Evolutionary conservation across 2,797 vertebrate species (phyloP).

Genomic region (Bryconaethiops microstoma): DNA sequence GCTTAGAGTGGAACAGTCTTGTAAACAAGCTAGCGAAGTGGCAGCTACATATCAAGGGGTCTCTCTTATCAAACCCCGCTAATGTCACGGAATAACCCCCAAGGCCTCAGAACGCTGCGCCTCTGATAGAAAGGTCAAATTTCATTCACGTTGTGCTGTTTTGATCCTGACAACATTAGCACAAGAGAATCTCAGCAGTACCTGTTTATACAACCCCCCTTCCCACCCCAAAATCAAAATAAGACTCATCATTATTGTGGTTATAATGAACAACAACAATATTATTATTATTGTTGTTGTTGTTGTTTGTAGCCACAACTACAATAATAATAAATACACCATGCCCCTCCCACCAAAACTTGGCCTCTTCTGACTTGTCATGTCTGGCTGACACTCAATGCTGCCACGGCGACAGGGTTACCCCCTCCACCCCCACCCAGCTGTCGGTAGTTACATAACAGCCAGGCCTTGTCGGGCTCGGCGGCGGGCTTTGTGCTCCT

Average conservation of each 20-base stretch:
- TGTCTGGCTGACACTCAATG: slow-evolving; percentile 78
- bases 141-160: slow-evolving; percentile 10
- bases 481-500: slow-evolving; percentile 77
- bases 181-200: slow-evolving; percentile 26
- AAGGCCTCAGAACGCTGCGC: slow-evolving; percentile 10
- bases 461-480: slow-evolving; percentile 76
- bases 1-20: neutral
- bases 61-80: slow-evolving; percentile 16
- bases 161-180: slow-evolving; percentile 33
- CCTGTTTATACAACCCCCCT: slow-evolving; percentile 13
- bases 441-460: slow-evolving; percentile 85
- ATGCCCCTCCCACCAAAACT: slow-evolving; percentile 49
- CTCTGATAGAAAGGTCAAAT: slow-evolving; percentile 36
- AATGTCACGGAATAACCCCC: slow-evolving; percentile 4
- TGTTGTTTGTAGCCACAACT: neutral
- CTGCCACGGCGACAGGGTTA: slow-evolving; percentile 73
- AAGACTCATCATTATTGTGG: too few species aligned
- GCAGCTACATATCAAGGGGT: neutral
- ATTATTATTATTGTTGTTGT: too few species aligned
- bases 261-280: neutral
- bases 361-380: slow-evolving; percentile 70
- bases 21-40: neutral
- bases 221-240: neutral
- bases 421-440: slow-evolving; percentile 72
- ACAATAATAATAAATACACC: slow-evolving; percentile 11